Evolutionary conservation across 2,888 invertebrate genomes (phyloP).

Genomic region (Chrysina gloriosa): DNA sequence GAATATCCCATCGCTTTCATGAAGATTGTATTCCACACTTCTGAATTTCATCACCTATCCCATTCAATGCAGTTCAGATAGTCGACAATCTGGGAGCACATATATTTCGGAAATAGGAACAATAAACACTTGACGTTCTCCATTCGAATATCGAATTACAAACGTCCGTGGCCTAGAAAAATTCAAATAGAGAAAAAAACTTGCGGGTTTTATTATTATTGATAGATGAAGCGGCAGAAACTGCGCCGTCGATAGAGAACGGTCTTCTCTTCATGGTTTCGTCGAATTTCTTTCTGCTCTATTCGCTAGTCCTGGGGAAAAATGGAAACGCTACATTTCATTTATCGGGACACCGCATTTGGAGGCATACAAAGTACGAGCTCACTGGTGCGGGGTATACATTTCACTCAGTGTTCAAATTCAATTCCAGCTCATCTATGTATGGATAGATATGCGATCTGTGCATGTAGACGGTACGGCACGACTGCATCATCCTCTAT

Average conservation of each 20-base stretch:
- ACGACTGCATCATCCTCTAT: conserved; percentile 5
- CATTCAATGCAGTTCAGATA: not conserved
- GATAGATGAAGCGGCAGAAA: conserved; percentile 34
- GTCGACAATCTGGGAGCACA: not conserved
- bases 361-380: conserved; percentile 1
- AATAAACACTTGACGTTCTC: conserved; percentile 14
- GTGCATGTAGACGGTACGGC: not conserved
- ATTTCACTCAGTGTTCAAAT: conserved; percentile 22
- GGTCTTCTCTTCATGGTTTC: conserved; percentile 4
- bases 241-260: not conserved
- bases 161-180: conserved; percentile 15
- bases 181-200: conserved; percentile 9
- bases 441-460: conserved; percentile 12
- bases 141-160: conserved; percentile 15
- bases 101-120: conserved; percentile 4
- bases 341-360: conserved; percentile 44
- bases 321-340: conserved; percentile 51
- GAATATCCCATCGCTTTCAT: too few relatives aligned
- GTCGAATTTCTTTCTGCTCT: conserved; percentile 17
- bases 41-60: not conserved
- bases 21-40: not conserved
- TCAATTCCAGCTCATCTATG: conserved; percentile 22
- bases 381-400: conserved; percentile 20
- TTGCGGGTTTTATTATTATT: conserved; percentile 22
- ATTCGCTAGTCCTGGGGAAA: conserved; percentile 26